Base-by-base conservation (phyloP, 2,888 invertebrate species). In the Lithodes maja region DNA sequence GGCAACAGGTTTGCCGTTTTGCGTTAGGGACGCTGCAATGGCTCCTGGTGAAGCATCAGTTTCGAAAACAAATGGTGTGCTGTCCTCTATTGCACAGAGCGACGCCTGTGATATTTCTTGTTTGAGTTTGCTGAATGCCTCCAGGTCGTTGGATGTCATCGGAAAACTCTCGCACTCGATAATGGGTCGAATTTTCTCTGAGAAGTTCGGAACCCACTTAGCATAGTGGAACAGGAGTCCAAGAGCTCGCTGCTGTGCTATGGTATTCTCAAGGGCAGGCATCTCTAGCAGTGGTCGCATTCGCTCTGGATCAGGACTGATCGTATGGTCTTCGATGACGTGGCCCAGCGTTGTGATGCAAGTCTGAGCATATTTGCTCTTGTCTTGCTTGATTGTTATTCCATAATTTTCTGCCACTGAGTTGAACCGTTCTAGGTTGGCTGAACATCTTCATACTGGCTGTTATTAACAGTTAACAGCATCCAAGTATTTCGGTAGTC, bases 141-240 rank as follows among this genome's bases (percentile, higher is more conserved):
- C 61, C 61, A 61, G 61, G 5, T 5, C 61, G 7, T 7, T 12
- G 61, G 61, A 61, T 12, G 12, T 61, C 61, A 12, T 61, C 61
- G 79, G 79, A 49, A 79, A 79, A 17, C 50, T 79, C 49, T 79
- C 15, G 7, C 79, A 79, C 7, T 49, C 53, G 53, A 49, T 50
- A 79, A 79, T 1, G 79, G 79, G n/a, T 50, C 49, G 79, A 79
- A 79, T 79, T 49, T 79, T 79, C 79, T 79, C 50, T 79, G 79
- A 79, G 9, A 52, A 79, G 79, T 74, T 83, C 7, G 54, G 7
- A 17, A 82, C 54, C 79, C 86, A 82, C 75, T 68, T 74, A 68
- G 82, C 86, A 52, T 83, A 83, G 74, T 83, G 54, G 15, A 49
- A 52, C 79, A 52, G 53, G 7, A 83, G 83, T 74, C 74, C 74